These are phyloP conservation scores for Cactoblastis cactorum DNA, from an alignment of 2,888 invertebrate genomes.

Conservation along the genomic window DNA sequence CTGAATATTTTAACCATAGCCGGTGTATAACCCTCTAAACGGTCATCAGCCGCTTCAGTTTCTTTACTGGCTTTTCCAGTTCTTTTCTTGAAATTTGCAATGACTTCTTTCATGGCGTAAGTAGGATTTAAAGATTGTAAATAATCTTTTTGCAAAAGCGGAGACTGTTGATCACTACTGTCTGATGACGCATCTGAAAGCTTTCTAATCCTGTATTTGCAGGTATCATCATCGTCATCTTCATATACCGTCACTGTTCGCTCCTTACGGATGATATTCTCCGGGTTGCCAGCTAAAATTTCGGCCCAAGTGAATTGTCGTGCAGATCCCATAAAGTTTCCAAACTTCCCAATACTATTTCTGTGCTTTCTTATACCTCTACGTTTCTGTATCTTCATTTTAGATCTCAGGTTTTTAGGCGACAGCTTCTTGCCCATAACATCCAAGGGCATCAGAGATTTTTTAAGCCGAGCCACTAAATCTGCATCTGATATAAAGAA, in stretches of 20 bases:
- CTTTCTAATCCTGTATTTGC: conserved; percentile 67
- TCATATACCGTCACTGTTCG: conserved; percentile 33
- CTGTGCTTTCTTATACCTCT: conserved; percentile 62
- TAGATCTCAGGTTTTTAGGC: conserved; percentile 82
- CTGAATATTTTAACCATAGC: conserved; percentile 77
- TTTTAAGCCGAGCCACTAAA: conserved; percentile 64
- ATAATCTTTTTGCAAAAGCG: conserved; percentile 64
- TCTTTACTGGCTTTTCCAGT: conserved; percentile 51
- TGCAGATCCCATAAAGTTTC: conserved; percentile 73
- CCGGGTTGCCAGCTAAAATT: conserved; percentile 82
- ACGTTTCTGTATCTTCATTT: conserved; percentile 71
- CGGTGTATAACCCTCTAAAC: conserved; percentile 71
- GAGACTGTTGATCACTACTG: conserved; percentile 50
- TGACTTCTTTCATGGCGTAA: conserved; percentile 84
- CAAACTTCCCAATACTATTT: conserved; percentile 72
- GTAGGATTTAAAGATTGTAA: conserved; percentile 81
- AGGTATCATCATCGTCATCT: conserved; percentile 56
- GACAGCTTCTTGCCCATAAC: conserved; percentile 75
- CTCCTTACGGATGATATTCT: conserved; percentile 79
- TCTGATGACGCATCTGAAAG: conserved; percentile 63
- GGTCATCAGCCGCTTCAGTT: conserved; percentile 36
- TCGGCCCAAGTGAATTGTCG: conserved; percentile 83
- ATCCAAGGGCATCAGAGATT: conserved; percentile 72
- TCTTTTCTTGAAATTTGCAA: conserved; percentile 81
- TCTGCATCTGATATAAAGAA: conserved; percentile 73